Evolutionary conservation across 1,140 invertebrate species (phyloP), one percentile per base, ranked within the genome.

Genomic region (Drosophila neocordata): DNA sequence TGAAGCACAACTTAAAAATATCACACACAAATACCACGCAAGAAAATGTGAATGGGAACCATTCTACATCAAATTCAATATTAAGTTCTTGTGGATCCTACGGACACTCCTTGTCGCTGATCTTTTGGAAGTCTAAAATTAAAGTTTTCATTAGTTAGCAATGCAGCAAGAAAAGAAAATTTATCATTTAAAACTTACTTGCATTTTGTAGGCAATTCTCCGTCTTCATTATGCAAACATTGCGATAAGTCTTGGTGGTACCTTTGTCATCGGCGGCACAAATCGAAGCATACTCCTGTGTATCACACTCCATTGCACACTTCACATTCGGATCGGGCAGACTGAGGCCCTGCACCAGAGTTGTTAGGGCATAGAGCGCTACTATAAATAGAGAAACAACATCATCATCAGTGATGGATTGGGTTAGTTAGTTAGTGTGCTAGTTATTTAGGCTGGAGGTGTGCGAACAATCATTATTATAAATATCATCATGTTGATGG

Each of bases 1-100:
- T 74, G 77, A 73, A 90, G 83, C 74, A 90, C 79, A 90, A 75
- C 88, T 90, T 88, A 90, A 90, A 87, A 90, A 90, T 90, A 90
- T 90, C 88, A 90, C 88, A 90, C 87, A 90, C 85, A 81, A 81
- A 80, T 89, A 89, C 80, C 77, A 89, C 80, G 84, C 71, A 79
- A 89, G 65, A 84, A 69, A 64, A 69, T 56, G 27, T 35, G 53
- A 34, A 75, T 48, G 58, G 55, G 48, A 31, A 37, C 58, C 71
- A 70, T 75, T 65, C 64, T 60, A 65, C 53, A 57, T 73, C 71
- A 62, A 65, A 65, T 24, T 24, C 58, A 69, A 69, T 62, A 70
- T 75, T 74, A 77, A 87, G 69, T 81, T 88, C 18, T 63, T 56
- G 34, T 38, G 13, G 13, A 27, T 5, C 74, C 75, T 91, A 91